Percentiles rank a stretch among this genome's conserved stretches.
These are phyloP conservation scores for Eilema depressum DNA, from an alignment of 2,888 invertebrate species.

Conservation along the genomic window DNA sequence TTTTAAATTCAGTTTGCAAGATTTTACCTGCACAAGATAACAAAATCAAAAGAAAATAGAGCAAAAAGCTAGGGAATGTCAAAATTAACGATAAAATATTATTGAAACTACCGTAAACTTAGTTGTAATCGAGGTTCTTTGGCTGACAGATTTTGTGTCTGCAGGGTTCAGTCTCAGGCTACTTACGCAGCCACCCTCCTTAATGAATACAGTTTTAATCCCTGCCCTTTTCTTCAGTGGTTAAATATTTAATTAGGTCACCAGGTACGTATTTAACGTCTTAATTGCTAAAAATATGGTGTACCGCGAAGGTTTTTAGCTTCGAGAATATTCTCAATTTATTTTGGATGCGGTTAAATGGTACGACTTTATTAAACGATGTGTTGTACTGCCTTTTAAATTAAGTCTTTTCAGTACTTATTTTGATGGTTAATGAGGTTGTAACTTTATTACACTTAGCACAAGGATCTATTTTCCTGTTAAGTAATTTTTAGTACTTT, in stretches of 20 bases:
- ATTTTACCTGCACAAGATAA: too few relatives aligned
- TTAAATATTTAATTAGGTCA: slow-evolving; percentile 78
- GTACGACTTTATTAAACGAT: slow-evolving; percentile 24
- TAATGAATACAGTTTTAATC: slow-evolving; percentile 76
- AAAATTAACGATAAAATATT: neutral
- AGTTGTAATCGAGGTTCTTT: slow-evolving; percentile 3
- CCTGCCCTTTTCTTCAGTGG: slow-evolving; percentile 66
- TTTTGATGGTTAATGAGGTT: neutral
- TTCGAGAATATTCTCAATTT: slow-evolving; percentile 35
- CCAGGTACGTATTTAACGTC: slow-evolving; percentile 67
- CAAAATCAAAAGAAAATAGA: neutral
- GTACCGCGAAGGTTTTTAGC: slow-evolving; percentile 44
- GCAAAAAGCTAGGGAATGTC: neutral
- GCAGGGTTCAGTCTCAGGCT: slow-evolving; percentile 20
- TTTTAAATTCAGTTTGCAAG: too few relatives aligned
- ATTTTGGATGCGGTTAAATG: slow-evolving; percentile 25
- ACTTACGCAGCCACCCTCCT: slow-evolving; percentile 30
- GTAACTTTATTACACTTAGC: neutral
- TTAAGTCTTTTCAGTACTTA: neutral
- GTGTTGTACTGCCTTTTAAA: slow-evolving; percentile 7
- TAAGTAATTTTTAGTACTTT: too few relatives aligned
- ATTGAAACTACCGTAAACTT: slow-evolving; percentile 12
- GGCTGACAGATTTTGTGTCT: slow-evolving; percentile 29
- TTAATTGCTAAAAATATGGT: slow-evolving; percentile 73
- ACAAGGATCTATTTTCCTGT: too few relatives aligned